A percentile compares a stretch with the other conserved stretches of the same genome.
These are phyloP conservation scores for Luffia ferchaultella DNA, from an alignment of 2,888 invertebrate genomes.

Conservation along the genomic window DNA sequence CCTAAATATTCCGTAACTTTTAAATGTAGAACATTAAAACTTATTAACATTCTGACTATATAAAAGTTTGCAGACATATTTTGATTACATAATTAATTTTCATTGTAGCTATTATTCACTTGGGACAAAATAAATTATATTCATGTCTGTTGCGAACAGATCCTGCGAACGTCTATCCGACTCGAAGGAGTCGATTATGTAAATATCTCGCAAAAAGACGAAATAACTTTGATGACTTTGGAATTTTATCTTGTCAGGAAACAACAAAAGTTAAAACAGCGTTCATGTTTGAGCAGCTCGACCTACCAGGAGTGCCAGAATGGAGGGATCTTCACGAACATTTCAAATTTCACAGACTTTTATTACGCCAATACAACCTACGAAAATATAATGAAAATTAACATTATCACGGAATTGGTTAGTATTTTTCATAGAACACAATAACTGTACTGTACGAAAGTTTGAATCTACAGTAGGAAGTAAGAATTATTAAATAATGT, in stretches of 20 bases:
- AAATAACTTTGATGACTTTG: neutral
- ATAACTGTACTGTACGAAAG: too few relatives aligned
- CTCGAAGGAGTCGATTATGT: neutral
- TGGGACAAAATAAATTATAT: too few relatives aligned
- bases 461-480: too few relatives aligned
- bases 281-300: conserved; percentile 68
- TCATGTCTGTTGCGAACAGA: too few relatives aligned
- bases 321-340: conserved; percentile 25
- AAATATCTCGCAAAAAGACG: neutral
- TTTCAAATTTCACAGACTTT: conserved; percentile 44
- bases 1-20: too few relatives aligned
- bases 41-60: too few relatives aligned
- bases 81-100: too few relatives aligned
- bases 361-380: conserved; percentile 44
- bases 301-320: conserved; percentile 40
- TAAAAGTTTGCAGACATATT: too few relatives aligned
- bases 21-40: too few relatives aligned
- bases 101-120: too few relatives aligned
- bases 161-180: neutral
- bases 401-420: conserved; percentile 31
- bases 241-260: conserved; percentile 58
- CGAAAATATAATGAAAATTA: conserved; percentile 26
- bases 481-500: too few relatives aligned
- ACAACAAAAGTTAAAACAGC: conserved; percentile 76
- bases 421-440: too few relatives aligned